Conservation (phyloP, 35 echinoderm and acorn worm genomes). For the Diadema setosum region DNA sequence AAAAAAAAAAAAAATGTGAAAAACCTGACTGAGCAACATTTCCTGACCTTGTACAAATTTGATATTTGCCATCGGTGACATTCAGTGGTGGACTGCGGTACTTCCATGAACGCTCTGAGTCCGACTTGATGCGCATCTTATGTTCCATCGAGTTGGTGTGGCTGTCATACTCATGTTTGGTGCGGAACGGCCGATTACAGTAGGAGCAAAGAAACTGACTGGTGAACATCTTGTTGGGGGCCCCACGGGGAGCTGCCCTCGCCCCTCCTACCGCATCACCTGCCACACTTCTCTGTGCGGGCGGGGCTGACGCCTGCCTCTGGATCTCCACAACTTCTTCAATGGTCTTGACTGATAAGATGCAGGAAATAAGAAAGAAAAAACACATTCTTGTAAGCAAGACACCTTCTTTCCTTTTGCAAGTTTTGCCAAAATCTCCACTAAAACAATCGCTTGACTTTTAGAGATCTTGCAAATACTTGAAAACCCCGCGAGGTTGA, state of each 20-base stretch:
- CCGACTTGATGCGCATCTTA: constrained; percentile 62
- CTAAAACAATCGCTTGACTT: too few relatives aligned
- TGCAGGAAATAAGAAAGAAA: neutral
- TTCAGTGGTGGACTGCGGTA: constrained; percentile 63
- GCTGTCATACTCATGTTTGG: constrained; percentile 28
- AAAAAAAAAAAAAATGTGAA: too few relatives aligned
- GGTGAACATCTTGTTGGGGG: neutral
- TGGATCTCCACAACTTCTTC: constrained; percentile 9
- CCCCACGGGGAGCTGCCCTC: neutral
- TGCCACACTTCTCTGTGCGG: too few relatives aligned
- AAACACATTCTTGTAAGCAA: too few relatives aligned
- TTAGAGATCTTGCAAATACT: too few relatives aligned
- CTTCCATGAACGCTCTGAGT: constrained; percentile 77
- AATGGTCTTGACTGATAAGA: neutral
- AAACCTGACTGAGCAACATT: too few relatives aligned
- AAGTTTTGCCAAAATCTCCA: too few relatives aligned
- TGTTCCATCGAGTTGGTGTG: constrained; percentile 62
- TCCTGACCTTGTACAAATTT: constrained; percentile 28
- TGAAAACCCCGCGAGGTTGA: too few relatives aligned
- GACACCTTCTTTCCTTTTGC: too few relatives aligned
- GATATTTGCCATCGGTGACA: constrained; percentile 63
- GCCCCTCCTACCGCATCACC: neutral
- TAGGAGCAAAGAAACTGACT: constrained; percentile 57
- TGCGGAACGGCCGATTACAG: constrained; percentile 37
- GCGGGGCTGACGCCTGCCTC: neutral